Evolutionary conservation across 2,113 vertebrate species (phyloP).

Genomic region (Cacatua alba): DNA sequence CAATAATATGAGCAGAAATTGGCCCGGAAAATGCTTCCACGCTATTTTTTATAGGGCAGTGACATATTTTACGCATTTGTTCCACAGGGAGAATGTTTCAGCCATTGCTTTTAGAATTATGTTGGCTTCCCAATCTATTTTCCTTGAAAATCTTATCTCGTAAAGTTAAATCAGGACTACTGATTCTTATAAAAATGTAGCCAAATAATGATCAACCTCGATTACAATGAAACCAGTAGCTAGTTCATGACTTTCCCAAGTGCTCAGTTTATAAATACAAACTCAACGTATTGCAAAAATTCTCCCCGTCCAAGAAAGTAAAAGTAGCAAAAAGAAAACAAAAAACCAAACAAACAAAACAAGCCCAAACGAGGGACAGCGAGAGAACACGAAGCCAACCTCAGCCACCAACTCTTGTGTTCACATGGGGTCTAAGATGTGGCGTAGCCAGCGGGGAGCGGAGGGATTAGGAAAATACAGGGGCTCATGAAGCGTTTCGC

Average conservation of each 20-base stretch:
- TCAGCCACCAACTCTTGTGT: not conserved
- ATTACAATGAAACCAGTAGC: not conserved
- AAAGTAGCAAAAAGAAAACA: not conserved
- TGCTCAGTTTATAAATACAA: not conserved
- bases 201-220: not conserved
- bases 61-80: not conserved
- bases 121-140: not conserved
- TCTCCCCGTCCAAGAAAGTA: not conserved
- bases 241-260: not conserved
- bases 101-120: not conserved
- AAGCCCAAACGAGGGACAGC: not conserved
- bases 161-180: not conserved
- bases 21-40: not conserved
- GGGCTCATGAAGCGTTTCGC: not conserved
- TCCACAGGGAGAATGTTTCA: not conserved
- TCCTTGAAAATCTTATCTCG: not conserved
- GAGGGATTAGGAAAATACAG: not conserved
- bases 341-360: not conserved
- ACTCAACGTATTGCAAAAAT: not conserved
- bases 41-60: not conserved
- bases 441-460: not conserved
- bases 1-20: not conserved
- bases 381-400: not conserved
- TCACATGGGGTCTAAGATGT: not conserved
- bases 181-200: not conserved